Percentiles rank a stretch among this genome's conserved stretches.
phyloP scores from a whole-genome alignment of 2,888 invertebrate genomes.

The Laothoe populi region DNA sequence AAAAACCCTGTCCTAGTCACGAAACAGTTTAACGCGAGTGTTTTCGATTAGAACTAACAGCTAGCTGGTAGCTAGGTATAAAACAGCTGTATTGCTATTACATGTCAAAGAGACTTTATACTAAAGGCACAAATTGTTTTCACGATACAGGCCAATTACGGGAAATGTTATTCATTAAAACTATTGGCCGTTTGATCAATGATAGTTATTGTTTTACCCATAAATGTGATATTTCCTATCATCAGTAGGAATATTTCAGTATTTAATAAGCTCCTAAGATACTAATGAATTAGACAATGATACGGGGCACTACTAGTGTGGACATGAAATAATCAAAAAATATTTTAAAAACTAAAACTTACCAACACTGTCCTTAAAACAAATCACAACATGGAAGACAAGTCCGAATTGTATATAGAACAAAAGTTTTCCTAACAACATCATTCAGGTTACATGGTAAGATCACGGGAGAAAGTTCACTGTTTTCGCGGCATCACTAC shows the following conservation, averaged over 20 bases:
- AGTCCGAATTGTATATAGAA: constrained; percentile 82
- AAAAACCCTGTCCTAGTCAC: constrained; percentile 14
- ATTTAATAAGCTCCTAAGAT: neutral
- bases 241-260: neutral
- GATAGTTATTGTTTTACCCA: neutral
- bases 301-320: neutral
- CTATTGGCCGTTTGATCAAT: neutral
- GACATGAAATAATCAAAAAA: neutral
- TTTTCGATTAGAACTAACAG: constrained; percentile 35
- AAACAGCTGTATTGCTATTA: constrained; percentile 26
- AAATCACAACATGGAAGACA: constrained; percentile 83
- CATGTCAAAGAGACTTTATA: constrained; percentile 32
- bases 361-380: constrained; percentile 81
- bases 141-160: constrained; percentile 29
- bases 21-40: constrained; percentile 25
- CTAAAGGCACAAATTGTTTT: constrained; percentile 36
- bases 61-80: constrained; percentile 22
- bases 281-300: neutral
- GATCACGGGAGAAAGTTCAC: constrained; percentile 58
- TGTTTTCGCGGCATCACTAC: constrained; percentile 55
- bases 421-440: constrained; percentile 81
- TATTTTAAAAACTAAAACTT: constrained; percentile 48
- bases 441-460: constrained; percentile 79
- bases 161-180: constrained; percentile 3
- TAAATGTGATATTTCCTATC: neutral